phyloP scores from a whole-genome alignment of 1,140 invertebrate species.

The Danaus melanippus region DNA sequence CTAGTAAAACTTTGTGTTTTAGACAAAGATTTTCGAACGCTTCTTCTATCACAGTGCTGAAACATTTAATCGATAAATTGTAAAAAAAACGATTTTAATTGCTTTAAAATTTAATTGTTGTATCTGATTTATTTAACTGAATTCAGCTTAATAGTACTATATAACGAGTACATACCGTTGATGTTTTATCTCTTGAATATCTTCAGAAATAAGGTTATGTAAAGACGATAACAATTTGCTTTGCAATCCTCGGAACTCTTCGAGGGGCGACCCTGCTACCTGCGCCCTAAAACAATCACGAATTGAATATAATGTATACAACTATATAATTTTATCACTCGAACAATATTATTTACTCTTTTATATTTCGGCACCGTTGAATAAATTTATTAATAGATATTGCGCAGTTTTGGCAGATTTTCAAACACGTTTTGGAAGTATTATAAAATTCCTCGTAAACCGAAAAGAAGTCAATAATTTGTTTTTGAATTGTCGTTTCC shows the following conservation, averaged over 20 bases:
- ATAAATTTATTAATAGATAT: constrained; percentile 63
- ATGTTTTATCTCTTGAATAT: constrained; percentile 39
- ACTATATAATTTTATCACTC: too few species aligned
- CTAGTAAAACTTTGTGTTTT: constrained; percentile 42
- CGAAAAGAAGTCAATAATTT: constrained; percentile 64
- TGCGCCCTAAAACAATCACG: constrained; percentile 41
- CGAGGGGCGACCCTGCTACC: constrained; percentile 45
- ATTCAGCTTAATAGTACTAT: not conserved
- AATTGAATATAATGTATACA: constrained; percentile 1
- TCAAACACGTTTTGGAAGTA: constrained; percentile 57
- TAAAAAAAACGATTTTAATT: too few species aligned
- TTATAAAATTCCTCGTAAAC: constrained; percentile 59
- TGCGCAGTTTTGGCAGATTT: constrained; percentile 65
- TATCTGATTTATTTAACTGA: not conserved
- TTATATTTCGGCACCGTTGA: constrained; percentile 51
- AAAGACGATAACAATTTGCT: constrained; percentile 39
- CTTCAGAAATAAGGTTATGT: constrained; percentile 47
- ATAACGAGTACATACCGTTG: constrained; percentile 40
- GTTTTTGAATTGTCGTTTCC: constrained; percentile 61
- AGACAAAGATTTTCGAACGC: constrained; percentile 46
- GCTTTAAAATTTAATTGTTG: constrained; percentile 7
- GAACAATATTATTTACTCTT: constrained; percentile 48
- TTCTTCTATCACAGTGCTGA: constrained; percentile 47
- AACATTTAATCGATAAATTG: constrained; percentile 23
- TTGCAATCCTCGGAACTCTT: constrained; percentile 44